Evolutionary conservation across 2,888 invertebrate species (phyloP).

Genomic region (Ectemnius lituratus): DNA sequence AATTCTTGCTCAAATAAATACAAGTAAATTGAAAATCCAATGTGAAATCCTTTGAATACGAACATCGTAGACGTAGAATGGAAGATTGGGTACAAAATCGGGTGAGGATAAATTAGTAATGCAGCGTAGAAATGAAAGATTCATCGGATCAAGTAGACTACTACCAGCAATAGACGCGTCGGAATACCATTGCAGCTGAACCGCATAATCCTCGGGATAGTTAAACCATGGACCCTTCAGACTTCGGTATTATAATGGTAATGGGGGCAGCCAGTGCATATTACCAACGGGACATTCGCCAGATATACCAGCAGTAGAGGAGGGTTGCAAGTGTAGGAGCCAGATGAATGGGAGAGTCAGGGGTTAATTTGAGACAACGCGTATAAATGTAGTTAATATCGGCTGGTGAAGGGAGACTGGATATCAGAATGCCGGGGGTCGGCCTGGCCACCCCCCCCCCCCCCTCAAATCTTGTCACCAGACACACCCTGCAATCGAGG

Average conservation of each 20-base stretch:
- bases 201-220: slow-evolving; percentile 9
- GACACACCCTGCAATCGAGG: slow-evolving; percentile 64
- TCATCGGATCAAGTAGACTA: no score
- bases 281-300: slow-evolving; percentile 35
- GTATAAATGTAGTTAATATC: slow-evolving; percentile 78
- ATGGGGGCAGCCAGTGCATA: slow-evolving; percentile 43
- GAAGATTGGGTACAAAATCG: no score
- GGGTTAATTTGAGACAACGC: slow-evolving; percentile 77
- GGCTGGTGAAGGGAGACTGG: slow-evolving; percentile 64
- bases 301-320: not conserved
- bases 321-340: slow-evolving; percentile 47
- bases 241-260: slow-evolving; percentile 51
- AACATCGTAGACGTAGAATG: no score
- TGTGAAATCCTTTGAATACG: no score
- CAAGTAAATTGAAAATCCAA: no score
- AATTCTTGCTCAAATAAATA: no score
- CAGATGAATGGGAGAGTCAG: slow-evolving; percentile 67
- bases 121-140: not conserved
- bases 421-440: slow-evolving; percentile 46
- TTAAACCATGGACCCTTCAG: slow-evolving; percentile 36
- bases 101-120: not conserved
- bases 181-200: not conserved
- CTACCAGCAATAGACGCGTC: no score
- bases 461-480: slow-evolving; percentile 65
- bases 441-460: slow-evolving; percentile 57